Conservation (phyloP, 2,888 invertebrate species). For the Exocentrus adspersus region DNA sequence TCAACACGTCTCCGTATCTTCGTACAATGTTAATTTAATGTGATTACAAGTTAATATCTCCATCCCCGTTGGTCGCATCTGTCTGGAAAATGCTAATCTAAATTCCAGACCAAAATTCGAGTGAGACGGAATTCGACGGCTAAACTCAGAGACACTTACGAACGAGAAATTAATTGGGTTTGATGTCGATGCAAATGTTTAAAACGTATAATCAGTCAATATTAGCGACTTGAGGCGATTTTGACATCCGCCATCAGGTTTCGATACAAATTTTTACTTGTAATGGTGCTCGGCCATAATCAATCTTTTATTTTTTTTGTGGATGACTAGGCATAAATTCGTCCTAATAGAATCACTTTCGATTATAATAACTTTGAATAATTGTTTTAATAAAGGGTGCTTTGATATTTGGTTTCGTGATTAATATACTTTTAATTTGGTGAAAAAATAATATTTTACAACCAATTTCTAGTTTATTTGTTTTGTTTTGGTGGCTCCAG, state of each 20-base stretch:
- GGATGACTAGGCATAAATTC: conserved; percentile 59
- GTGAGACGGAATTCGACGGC: conserved; percentile 30
- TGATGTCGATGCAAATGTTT: conserved; percentile 39
- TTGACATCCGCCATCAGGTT: conserved; percentile 33
- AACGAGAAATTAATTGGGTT: conserved; percentile 51
- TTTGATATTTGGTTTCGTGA: conserved; percentile 51
- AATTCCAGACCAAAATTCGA: conserved; percentile 47
- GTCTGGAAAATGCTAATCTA: conserved; percentile 59
- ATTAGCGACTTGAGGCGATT: conserved; percentile 38
- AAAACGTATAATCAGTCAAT: conserved; percentile 41
- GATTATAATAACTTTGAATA: conserved; percentile 62
- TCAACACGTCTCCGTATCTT: conserved; percentile 60
- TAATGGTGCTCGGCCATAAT: conserved; percentile 59
- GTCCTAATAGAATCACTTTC: conserved; percentile 63
- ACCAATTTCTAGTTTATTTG: conserved; percentile 35
- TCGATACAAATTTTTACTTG: conserved; percentile 57
- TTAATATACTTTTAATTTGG: conserved; percentile 56
- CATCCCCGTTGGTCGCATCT: conserved; percentile 59
- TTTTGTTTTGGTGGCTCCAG: conserved; percentile 27
- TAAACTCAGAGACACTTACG: conserved; percentile 43
- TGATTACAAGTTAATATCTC: conserved; percentile 63
- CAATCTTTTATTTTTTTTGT: conserved; percentile 56
- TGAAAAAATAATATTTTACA: conserved; percentile 45
- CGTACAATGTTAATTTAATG: conserved; percentile 61
- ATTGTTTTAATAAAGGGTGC: conserved; percentile 61